phyloP scores from a whole-genome alignment of 1,140 invertebrate species.

The Lutraria rhynchaena region DNA sequence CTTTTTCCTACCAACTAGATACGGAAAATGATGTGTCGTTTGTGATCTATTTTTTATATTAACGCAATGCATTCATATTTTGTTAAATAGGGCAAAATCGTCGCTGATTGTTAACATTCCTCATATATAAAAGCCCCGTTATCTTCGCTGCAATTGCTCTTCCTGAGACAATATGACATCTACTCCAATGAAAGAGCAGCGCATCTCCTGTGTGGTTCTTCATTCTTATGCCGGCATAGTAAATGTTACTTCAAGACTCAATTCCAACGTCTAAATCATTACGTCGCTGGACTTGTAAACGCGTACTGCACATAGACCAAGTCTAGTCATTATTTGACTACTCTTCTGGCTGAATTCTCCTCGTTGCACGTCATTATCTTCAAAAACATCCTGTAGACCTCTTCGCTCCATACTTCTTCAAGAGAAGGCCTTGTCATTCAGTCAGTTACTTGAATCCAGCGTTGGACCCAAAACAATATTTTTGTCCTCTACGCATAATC shows the following conservation, averaged over 20 bases:
- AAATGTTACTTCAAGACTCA: conserved; percentile 14
- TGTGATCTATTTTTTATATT: conserved; percentile 2
- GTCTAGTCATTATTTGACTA: no score
- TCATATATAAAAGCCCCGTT: not conserved
- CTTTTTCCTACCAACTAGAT: no score
- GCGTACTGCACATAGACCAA: no score
- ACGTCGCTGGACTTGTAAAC: not conserved
- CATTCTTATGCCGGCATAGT: not conserved
- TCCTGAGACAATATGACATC: not conserved
- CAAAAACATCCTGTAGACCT: no score
- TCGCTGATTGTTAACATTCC: conserved; percentile 23
- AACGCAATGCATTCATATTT: conserved; percentile 23
- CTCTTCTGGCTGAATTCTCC: no score
- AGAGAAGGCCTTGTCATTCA: no score
- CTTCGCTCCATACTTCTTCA: no score
- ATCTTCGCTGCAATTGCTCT: not conserved
- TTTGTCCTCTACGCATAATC: no score
- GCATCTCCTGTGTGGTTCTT: not conserved
- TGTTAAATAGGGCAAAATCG: conserved; percentile 31
- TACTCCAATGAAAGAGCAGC: conserved; percentile 19
- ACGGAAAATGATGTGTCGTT: no score
- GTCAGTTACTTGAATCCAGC: no score
- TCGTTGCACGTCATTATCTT: no score
- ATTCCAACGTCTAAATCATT: not conserved
- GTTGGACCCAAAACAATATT: no score